Conservation (phyloP, 2,113 vertebrate genomes). For the Dromiciops gliroides region DNA sequence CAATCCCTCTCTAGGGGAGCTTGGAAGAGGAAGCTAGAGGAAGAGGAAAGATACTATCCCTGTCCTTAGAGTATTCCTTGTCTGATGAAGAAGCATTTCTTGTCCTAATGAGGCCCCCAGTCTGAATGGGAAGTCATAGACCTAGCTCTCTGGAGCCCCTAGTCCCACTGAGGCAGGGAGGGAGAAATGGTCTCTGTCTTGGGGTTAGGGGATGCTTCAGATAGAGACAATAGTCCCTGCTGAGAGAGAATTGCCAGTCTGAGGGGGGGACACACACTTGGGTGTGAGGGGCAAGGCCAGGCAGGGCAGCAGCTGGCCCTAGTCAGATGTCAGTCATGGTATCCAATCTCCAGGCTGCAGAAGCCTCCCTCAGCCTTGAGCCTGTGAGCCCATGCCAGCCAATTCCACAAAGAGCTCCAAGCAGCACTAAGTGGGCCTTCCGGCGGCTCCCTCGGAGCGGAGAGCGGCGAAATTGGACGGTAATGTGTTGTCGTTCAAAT, state of each 20-base stretch:
- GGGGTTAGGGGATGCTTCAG: background rate
- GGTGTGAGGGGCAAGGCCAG: background rate
- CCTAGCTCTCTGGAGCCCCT: background rate
- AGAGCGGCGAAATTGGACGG: constrained; percentile 55
- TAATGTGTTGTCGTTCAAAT: constrained; percentile 63
- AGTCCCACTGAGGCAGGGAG: background rate
- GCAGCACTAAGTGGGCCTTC: background rate
- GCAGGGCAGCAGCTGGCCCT: background rate
- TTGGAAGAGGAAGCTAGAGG: background rate
- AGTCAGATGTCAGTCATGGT: rapidly evolving
- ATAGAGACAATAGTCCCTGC: background rate
- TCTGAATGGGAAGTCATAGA: background rate
- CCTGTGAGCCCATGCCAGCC: constrained; percentile 19
- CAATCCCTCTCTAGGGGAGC: background rate
- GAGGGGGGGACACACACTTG: background rate
- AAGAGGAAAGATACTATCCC: no score
- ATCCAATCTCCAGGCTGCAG: background rate
- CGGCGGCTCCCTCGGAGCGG: background rate
- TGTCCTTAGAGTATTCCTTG: background rate
- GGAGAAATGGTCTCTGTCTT: background rate
- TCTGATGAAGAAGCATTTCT: background rate
- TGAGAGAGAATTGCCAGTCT: background rate
- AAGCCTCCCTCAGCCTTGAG: background rate
- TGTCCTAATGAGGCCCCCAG: background rate
- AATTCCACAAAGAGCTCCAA: background rate